Conservation (phyloP, 2,888 invertebrate species). For the Meiosimyza platycephala region DNA sequence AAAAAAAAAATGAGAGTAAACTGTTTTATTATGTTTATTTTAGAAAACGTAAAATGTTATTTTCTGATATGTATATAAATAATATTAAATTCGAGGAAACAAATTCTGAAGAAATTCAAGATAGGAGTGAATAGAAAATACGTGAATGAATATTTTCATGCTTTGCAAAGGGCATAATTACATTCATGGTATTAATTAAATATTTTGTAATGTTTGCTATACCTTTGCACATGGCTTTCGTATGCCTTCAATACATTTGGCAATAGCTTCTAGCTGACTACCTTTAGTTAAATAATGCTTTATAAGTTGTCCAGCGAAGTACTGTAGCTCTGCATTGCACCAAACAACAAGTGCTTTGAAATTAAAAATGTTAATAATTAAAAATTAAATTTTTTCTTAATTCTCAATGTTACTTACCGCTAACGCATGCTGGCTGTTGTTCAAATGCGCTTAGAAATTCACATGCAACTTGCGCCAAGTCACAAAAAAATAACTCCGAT, state of each 20-base stretch:
- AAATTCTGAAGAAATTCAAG: background rate
- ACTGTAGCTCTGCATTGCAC: slow-evolving; percentile 86
- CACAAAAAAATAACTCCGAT: slow-evolving; percentile 77
- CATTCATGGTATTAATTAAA: background rate
- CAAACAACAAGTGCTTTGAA: slow-evolving; percentile 83
- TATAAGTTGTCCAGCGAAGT: slow-evolving; percentile 83
- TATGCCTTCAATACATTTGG: slow-evolving; percentile 87
- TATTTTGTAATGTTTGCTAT: background rate
- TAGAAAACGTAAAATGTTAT: no score
- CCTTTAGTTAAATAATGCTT: slow-evolving; percentile 93
- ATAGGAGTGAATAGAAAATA: no score
- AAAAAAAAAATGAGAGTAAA: background rate
- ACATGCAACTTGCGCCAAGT: slow-evolving; percentile 75
- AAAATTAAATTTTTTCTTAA: background rate
- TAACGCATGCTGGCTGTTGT: slow-evolving; percentile 78
- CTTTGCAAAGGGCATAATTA: background rate
- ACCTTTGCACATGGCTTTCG: slow-evolving; percentile 69
- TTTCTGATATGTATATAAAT: no score
- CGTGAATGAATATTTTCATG: background rate
- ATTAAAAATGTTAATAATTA: background rate
- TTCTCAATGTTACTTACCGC: slow-evolving; percentile 69
- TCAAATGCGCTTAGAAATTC: slow-evolving; percentile 87
- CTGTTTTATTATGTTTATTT: no score
- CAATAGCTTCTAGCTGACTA: slow-evolving; percentile 83
- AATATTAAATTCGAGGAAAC: background rate